A percentile compares a stretch with the other conserved stretches of the same genome.
Evolutionary conservation across 1,140 invertebrate species (phyloP).

Genomic region (Diachasmimorpha longicaudata): DNA sequence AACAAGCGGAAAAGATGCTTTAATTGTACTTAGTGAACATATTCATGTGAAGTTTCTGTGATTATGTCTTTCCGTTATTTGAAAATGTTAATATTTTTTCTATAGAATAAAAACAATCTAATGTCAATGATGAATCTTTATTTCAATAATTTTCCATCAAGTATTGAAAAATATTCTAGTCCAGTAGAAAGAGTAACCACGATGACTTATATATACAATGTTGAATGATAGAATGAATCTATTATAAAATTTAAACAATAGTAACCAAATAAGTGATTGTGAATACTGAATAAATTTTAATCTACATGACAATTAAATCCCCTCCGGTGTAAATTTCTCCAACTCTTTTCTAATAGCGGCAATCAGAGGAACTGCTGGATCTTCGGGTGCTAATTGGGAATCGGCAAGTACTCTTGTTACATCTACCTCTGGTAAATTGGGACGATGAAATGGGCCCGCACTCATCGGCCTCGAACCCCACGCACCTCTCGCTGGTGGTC

Average conservation of each 20-base stretch:
- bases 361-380: slow-evolving; percentile 71
- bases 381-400: slow-evolving; percentile 59
- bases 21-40: no score
- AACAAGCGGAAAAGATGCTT: no score
- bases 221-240: slow-evolving; percentile 1
- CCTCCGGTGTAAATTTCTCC: slow-evolving; percentile 53
- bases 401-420: slow-evolving; percentile 61
- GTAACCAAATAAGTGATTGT: background rate
- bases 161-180: background rate
- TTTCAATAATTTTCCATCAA: background rate
- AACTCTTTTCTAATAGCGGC: slow-evolving; percentile 70
- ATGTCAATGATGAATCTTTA: background rate
- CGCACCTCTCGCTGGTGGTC: slow-evolving; percentile 52
- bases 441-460: slow-evolving; percentile 68
- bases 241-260: background rate
- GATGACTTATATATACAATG: slow-evolving; percentile 1
- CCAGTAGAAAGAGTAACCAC: background rate
- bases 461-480: slow-evolving; percentile 67
- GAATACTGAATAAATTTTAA: background rate
- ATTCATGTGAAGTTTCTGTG: no score
- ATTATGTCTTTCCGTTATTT: no score
- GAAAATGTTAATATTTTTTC: no score
- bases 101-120: no score
- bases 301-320: background rate
- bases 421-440: slow-evolving; percentile 59